These are phyloP conservation scores for Lindbergichthys nudifrons DNA, from an alignment of 2,797 vertebrate species.

Conservation along the genomic window DNA sequence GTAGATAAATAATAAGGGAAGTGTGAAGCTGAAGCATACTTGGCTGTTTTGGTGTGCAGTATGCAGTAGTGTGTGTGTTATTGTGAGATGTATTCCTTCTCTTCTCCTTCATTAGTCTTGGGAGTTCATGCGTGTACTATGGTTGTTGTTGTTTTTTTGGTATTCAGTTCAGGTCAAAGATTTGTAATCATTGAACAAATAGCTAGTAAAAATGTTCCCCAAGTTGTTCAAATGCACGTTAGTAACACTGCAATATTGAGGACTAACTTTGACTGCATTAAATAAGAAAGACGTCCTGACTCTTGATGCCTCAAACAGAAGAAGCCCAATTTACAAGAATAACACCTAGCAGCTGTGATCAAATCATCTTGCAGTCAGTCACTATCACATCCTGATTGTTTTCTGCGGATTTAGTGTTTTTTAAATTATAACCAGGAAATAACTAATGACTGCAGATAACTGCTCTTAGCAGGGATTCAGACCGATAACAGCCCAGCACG, in stretches of 20 bases:
- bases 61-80: not conserved
- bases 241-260: not conserved
- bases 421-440: not conserved
- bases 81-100: not conserved
- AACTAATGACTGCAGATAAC: not conserved
- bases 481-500: not conserved
- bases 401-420: not conserved
- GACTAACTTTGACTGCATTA: not conserved
- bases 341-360: too few relatives aligned
- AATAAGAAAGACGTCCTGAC: not conserved
- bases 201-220: not conserved
- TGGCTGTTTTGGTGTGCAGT: conserved; percentile 3
- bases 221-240: not conserved
- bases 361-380: too few relatives aligned
- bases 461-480: not conserved
- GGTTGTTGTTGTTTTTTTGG: not conserved
- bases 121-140: conserved; percentile 5
- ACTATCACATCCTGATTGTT: too few relatives aligned
- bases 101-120: not conserved
- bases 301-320: not conserved
- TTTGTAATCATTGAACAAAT: not conserved
- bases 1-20: not conserved
- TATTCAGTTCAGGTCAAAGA: not conserved
- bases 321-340: too few relatives aligned
- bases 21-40: not conserved